phyloP scores from a whole-genome alignment of 1,140 invertebrate species.

The Pseudomyrmex flavicornis region DNA sequence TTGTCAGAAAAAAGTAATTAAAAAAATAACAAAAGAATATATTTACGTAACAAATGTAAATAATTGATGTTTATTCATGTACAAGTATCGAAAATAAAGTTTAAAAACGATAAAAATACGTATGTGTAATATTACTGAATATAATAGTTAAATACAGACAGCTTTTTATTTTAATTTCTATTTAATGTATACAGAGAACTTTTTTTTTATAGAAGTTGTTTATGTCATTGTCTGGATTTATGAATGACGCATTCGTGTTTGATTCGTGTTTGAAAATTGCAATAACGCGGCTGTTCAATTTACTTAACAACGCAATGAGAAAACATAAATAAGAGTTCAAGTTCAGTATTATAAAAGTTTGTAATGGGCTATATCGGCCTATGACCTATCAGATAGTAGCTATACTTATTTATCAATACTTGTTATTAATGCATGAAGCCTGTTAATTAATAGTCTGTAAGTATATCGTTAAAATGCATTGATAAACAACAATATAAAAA shows the following conservation, averaged over 20 bases:
- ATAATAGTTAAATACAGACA: too few relatives aligned
- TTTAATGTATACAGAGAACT: background rate
- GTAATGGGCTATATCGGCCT: background rate
- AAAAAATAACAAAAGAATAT: too few relatives aligned
- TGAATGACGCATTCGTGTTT: background rate
- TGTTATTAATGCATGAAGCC: too few relatives aligned
- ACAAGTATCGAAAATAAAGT: too few relatives aligned
- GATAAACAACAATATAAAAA: too few relatives aligned
- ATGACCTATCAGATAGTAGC: background rate
- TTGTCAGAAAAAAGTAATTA: too few relatives aligned
- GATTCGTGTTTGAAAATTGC: conserved; percentile 1
- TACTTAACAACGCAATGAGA: background rate
- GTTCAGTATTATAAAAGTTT: background rate
- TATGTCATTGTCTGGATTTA: background rate
- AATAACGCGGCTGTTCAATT: background rate
- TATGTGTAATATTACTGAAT: too few relatives aligned
- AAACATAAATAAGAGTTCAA: background rate
- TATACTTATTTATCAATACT: background rate
- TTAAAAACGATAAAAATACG: too few relatives aligned
- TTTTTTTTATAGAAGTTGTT: background rate
- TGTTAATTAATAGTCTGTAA: too few relatives aligned
- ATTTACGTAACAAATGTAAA: too few relatives aligned
- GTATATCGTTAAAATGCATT: too few relatives aligned
- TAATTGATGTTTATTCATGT: too few relatives aligned
- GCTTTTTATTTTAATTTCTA: background rate